Percentiles rank a stretch among this genome's conserved stretches.
These are phyloP conservation scores for Drosophila barbarae DNA, from an alignment of 2,888 invertebrate genomes.

Conservation along the genomic window DNA sequence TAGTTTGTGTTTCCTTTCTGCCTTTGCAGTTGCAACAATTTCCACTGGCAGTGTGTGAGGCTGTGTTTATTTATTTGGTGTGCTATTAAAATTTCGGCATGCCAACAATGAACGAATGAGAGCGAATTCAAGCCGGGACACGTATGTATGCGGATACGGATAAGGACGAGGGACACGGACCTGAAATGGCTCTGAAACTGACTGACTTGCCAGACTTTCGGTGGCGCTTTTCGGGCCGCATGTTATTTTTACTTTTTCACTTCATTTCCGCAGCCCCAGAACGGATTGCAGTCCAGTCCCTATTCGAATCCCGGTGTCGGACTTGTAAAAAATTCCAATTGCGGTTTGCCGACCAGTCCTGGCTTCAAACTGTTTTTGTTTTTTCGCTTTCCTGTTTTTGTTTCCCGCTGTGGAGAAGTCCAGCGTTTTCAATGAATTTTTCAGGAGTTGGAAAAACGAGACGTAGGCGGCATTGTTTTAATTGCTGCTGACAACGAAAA, in stretches of 20 bases:
- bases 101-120: conserved; percentile 60
- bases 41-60: conserved; percentile 11
- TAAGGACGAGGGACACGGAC: conserved; percentile 12
- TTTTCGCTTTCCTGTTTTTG: conserved; percentile 19
- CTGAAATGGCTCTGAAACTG: conserved; percentile 2
- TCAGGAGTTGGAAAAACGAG: conserved; percentile 23
- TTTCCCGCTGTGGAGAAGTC: conserved; percentile 26
- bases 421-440: conserved; percentile 54
- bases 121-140: conserved; percentile 32
- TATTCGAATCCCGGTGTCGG: conserved; percentile 21
- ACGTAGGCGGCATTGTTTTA: conserved; percentile 51
- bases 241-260: conserved; percentile 57
- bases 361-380: conserved; percentile 42
- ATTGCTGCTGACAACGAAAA: conserved; percentile 71
- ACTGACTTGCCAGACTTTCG: conserved; percentile 32
- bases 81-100: conserved; percentile 63
- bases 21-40: conserved; percentile 32
- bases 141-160: conserved; percentile 17
- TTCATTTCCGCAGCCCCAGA: conserved; percentile 50
- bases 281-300: conserved; percentile 23
- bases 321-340: conserved; percentile 25
- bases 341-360: conserved; percentile 25
- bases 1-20: conserved; percentile 56
- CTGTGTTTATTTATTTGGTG: conserved; percentile 57
- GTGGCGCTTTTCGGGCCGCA: conserved; percentile 41